Percentiles rank a stretch among this genome's conserved stretches.
These are phyloP conservation scores for Eulemur macaco DNA, from an alignment of 2,113 vertebrate species.

Conservation along the genomic window DNA sequence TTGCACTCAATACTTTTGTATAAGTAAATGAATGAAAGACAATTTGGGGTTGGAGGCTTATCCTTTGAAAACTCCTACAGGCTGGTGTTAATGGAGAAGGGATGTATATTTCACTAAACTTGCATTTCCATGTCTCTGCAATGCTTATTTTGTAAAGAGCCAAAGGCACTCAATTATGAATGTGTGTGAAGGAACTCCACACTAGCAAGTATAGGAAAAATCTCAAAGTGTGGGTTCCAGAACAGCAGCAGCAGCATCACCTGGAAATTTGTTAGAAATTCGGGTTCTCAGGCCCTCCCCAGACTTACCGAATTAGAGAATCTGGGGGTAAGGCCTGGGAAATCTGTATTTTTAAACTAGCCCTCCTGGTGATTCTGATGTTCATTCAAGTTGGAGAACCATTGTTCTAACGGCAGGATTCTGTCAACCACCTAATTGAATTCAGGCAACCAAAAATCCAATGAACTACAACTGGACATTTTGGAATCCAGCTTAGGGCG, in stretches of 20 bases:
- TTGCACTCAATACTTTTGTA: background rate
- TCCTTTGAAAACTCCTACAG: background rate
- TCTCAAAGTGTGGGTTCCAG: background rate
- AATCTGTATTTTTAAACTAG: background rate
- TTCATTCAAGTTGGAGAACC: background rate
- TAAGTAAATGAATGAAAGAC: constrained; percentile 37
- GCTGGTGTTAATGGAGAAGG: background rate
- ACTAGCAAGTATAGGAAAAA: background rate
- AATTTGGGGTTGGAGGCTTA: background rate
- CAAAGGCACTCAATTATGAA: background rate
- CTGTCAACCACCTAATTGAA: background rate
- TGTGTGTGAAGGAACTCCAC: background rate
- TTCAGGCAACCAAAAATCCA: background rate
- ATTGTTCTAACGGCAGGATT: background rate
- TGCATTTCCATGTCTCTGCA: background rate
- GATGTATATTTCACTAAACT: background rate
- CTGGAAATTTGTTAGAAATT: background rate
- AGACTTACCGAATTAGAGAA: background rate
- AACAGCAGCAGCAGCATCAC: background rate
- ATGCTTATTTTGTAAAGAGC: constrained; percentile 4
- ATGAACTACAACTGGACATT: background rate
- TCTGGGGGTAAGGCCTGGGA: background rate
- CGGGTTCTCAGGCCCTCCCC: background rate
- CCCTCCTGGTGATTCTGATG: background rate
- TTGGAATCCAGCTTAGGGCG: background rate